phyloP scores from a whole-genome alignment of 2,797 vertebrate species.

The Taeniopygia guttata region DNA sequence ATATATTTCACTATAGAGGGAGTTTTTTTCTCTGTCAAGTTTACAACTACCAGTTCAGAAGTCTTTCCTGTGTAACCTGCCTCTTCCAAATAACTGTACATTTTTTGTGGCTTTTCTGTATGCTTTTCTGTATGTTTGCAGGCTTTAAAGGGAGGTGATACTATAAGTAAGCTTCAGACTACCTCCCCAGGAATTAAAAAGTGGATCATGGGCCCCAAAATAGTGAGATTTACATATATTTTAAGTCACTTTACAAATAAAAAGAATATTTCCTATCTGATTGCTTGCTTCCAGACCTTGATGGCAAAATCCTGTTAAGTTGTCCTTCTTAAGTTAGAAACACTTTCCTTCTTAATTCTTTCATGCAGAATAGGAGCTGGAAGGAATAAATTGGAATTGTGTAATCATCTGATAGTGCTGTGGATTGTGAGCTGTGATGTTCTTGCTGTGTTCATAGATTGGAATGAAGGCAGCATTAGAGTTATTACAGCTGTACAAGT shows the following conservation, averaged over 20 bases:
- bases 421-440: not conserved
- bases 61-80: not conserved
- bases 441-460: not conserved
- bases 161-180: not conserved
- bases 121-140: not conserved
- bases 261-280: not conserved
- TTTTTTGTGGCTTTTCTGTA: not conserved
- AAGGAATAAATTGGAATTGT: not conserved
- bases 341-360: not conserved
- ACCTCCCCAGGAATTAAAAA: not conserved
- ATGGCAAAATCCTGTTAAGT: not conserved
- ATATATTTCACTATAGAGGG: not conserved
- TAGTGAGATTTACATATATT: not conserved
- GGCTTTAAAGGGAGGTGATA: not conserved
- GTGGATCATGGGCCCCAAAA: not conserved
- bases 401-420: not conserved
- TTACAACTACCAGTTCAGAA: not conserved
- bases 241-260: not conserved
- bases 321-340: not conserved
- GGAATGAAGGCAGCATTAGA: not conserved
- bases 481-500: not conserved
- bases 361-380: not conserved
- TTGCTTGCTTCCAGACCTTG: not conserved
- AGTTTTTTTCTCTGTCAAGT: not conserved
- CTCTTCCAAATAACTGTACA: not conserved